phyloP scores from a whole-genome alignment of 1,140 invertebrate genomes.

The Drosophila tani region DNA sequence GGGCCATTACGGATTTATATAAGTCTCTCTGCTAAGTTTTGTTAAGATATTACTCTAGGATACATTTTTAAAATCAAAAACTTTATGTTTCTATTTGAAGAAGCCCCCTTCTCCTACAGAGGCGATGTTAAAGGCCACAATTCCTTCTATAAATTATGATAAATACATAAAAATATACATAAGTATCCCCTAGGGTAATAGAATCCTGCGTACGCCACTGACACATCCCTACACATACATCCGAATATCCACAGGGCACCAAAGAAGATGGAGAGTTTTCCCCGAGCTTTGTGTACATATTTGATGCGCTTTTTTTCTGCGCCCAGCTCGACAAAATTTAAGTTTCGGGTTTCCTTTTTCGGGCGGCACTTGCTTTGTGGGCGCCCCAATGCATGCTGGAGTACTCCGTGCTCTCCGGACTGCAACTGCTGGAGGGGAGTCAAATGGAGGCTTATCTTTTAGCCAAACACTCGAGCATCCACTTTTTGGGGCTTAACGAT shows the following conservation, averaged over 20 bases:
- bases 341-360: constrained; percentile 54
- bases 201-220: not conserved
- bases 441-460: constrained; percentile 54
- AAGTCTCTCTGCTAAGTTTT: not conserved
- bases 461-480: constrained; percentile 50
- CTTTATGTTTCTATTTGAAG: not conserved
- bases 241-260: not conserved
- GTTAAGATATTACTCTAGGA: too few species aligned
- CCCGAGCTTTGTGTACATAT: constrained; percentile 54
- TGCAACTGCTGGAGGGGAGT: constrained; percentile 8
- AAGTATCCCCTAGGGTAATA: not conserved
- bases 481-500: constrained; percentile 59
- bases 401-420: constrained; percentile 21
- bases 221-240: constrained; percentile 6
- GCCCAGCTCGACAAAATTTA: constrained; percentile 55
- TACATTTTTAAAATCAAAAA: not conserved
- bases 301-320: constrained; percentile 57
- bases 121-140: rapidly evolving
- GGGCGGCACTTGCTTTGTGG: constrained; percentile 56
- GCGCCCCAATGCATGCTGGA: constrained; percentile 45
- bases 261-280: constrained; percentile 31
- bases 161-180: not conserved
- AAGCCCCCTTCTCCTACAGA: not conserved
- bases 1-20: not conserved
- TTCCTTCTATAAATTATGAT: not conserved